Conservation (phyloP, 53 echinoderm and acorn worm species). For the Temnopleurus reevesii region DNA sequence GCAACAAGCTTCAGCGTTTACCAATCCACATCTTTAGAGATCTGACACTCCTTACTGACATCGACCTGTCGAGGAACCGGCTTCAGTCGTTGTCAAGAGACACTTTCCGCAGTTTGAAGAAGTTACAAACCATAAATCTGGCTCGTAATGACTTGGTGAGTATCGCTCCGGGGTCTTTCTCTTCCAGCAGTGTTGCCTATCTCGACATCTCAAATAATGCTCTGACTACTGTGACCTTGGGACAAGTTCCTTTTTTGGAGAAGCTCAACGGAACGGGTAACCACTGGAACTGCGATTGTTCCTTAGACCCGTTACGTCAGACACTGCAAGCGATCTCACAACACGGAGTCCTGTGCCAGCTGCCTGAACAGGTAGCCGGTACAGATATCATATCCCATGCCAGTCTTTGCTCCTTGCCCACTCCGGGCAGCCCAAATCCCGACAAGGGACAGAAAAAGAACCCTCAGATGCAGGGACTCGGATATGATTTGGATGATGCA, state of each 20-base stretch:
- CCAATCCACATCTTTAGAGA: conserved; percentile 2
- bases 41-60: not conserved
- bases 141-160: not conserved
- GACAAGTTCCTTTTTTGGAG: not conserved
- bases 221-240: not conserved
- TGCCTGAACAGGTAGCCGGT: not conserved
- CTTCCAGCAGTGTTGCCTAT: not conserved
- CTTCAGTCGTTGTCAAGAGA: not conserved
- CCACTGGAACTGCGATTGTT: conserved; percentile 51
- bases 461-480: not conserved
- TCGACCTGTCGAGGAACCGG: conserved; percentile 30
- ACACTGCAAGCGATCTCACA: not conserved
- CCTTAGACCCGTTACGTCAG: not conserved
- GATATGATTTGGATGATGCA: not conserved
- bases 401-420: not conserved
- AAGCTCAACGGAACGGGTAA: not conserved
- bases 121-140: conserved; percentile 1
- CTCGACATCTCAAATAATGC: conserved; percentile 19
- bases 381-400: not conserved
- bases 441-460: not conserved
- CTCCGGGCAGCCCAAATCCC: not conserved
- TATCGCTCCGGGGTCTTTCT: not conserved
- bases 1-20: conserved; percentile 1
- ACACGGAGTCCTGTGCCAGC: not conserved
- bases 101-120: conserved; percentile 3